These are phyloP conservation scores for Anomalospiza imberbis DNA, from an alignment of 2,797 vertebrate species.

Conservation along the genomic window DNA sequence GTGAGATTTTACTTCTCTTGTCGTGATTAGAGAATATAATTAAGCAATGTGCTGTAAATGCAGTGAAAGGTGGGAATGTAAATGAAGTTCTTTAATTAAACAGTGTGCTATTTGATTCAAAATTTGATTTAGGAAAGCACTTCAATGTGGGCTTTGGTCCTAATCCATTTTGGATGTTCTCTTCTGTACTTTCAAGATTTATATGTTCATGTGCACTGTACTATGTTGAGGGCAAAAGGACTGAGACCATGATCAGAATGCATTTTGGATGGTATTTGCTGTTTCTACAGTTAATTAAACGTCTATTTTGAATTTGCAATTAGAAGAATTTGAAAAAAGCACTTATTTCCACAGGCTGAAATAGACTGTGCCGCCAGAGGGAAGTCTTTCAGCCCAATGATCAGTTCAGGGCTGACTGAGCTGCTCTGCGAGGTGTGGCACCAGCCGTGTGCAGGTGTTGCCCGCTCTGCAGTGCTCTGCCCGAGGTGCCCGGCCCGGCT, in stretches of 20 bases:
- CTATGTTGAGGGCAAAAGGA: not conserved
- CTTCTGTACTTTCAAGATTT: not conserved
- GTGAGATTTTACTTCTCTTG: not conserved
- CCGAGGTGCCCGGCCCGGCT: no score
- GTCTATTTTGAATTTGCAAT: not conserved
- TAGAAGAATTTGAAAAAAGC: not conserved
- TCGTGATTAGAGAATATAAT: not conserved
- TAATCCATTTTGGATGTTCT: not conserved
- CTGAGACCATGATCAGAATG: not conserved
- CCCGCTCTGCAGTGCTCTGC: no score
- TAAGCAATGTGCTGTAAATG: not conserved
- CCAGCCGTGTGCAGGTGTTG: no score
- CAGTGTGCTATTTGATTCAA: not conserved
- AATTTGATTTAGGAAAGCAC: not conserved
- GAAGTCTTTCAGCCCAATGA: fast-evolving
- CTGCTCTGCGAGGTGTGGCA: not conserved
- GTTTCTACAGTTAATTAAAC: not conserved
- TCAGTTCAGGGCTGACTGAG: fast-evolving
- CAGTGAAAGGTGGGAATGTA: not conserved
- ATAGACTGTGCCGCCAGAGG: not conserved
- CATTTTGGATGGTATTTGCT: not conserved
- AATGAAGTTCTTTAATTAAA: not conserved
- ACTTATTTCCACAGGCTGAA: not conserved
- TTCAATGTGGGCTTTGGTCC: not conserved
- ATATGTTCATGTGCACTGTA: not conserved